Base-by-base conservation (phyloP, 2,888 invertebrate genomes). In the Stenoptilia bipunctidactyla region DNA sequence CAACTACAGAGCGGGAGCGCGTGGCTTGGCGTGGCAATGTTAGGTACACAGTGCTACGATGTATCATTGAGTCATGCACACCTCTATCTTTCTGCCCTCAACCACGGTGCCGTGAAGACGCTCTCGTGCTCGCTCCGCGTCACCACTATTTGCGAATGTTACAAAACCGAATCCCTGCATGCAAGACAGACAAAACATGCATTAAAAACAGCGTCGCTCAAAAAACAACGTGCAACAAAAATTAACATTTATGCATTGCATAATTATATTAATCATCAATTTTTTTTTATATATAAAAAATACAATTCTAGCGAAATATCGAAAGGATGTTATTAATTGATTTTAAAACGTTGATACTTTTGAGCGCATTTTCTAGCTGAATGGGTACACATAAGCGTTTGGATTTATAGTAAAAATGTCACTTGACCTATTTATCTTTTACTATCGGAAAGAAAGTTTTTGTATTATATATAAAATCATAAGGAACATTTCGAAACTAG, bases 161-260 rank as follows among this genome's bases (percentile, higher is more conserved):
- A 99, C 98, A 95, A 99, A 99, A 93, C 98, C 98, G 93, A 99
- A 99, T 92, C 99, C 99, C 98, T 99, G 95, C 92, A 94, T 94
- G 94, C 93, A 93, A 89, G 92, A 94, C 93, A 92, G 92, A 93
- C 92, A 92, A 92, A 91, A 92, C 92, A 92, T 92, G 92, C 92
- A 92, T 91, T 92, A 92, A 91, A 91, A 86, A 89, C 88, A 89
- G 89, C 88, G 88, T 88, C 86, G 87, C 88, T 89, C 88, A 89
- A 89, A 89, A 89, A 87, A 87, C 87, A 87, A 89, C 89, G 89
- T 89, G 89, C 89, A 89, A 89, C 88, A 89, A 89, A 89, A 85
- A 86, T 85, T 86, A 85, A 86, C 85, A 85, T 85, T 85, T 85
- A 85, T 85, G 85, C 85, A 84, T 85, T 82, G 83, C 83, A 82